A percentile compares a stretch with the other conserved stretches of the same genome.
phyloP scores from a whole-genome alignment of 2,888 invertebrate genomes.

The Cancer borealis region DNA sequence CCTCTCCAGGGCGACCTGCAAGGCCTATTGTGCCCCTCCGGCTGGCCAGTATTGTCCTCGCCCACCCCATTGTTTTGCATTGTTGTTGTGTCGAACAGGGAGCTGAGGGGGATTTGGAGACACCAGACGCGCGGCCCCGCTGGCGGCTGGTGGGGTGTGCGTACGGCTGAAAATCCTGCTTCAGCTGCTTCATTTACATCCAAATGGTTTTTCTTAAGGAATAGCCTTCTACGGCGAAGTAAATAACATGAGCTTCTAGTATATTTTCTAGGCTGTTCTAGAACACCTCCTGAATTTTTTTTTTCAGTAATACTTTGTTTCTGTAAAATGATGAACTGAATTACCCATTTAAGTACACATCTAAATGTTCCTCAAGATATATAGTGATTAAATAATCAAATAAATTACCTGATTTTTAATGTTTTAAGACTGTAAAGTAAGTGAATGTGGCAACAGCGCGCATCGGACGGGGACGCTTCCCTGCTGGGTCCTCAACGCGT shows the following conservation, averaged over 20 bases:
- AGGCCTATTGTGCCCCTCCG: conserved; percentile 66
- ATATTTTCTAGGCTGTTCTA: not conserved
- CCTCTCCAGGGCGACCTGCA: conserved; percentile 64
- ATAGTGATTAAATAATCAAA: not conserved
- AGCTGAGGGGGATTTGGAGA: conserved; percentile 66
- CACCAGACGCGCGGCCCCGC: conserved; percentile 54
- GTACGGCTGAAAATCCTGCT: conserved; percentile 44
- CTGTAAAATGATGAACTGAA: not conserved
- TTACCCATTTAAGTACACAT: not conserved
- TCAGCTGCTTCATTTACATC: conserved; percentile 15
- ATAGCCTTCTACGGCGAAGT: not conserved
- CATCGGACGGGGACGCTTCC: not conserved
- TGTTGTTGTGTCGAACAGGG: conserved; percentile 70
- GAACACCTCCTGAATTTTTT: not conserved
- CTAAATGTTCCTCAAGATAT: not conserved
- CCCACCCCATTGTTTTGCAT: conserved; percentile 62
- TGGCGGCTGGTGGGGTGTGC: not conserved
- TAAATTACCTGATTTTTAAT: not conserved
- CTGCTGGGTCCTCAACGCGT: not conserved
- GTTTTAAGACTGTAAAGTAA: not conserved
- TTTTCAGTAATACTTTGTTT: not conserved
- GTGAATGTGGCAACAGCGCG: not conserved
- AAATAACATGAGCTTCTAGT: not conserved
- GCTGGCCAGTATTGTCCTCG: conserved; percentile 62
- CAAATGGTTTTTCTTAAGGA: not conserved